These are phyloP conservation scores for Betta splendens DNA, from an alignment of 2,797 vertebrate genomes.

Conservation along the genomic window DNA sequence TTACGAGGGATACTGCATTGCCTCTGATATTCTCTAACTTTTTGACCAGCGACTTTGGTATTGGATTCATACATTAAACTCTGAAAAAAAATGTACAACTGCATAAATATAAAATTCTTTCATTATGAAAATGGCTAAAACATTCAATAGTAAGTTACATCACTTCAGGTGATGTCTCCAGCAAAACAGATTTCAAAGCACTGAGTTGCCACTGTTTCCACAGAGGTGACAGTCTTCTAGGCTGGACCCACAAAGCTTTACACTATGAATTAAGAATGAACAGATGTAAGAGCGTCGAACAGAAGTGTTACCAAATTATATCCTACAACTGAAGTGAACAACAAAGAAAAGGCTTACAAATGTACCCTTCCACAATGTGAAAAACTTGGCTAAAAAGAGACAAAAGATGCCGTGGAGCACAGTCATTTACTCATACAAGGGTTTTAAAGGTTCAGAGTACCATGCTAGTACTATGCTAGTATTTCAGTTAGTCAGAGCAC, in stretches of 20 bases:
- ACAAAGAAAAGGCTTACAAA: constrained; percentile 78
- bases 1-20: constrained; percentile 96
- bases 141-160: constrained; percentile 98
- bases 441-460: constrained; percentile 86
- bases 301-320: constrained; percentile 83
- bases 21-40: constrained; percentile 92
- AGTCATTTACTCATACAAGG: constrained; percentile 85
- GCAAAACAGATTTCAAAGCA: constrained; percentile 87
- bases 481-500: constrained; percentile 93
- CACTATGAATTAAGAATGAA: constrained; percentile 82
- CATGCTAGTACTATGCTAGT: constrained; percentile 97
- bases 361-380: constrained; percentile 78
- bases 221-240: constrained; percentile 80
- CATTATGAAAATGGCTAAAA: constrained; percentile 99
- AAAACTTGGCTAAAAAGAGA: constrained; percentile 61
- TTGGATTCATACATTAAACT: constrained; percentile 98
- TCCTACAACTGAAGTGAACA: constrained; percentile 80
- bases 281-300: constrained; percentile 81
- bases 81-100: constrained; percentile 99
- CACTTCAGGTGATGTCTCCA: constrained; percentile 92
- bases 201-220: constrained; percentile 85
- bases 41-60: constrained; percentile 99
- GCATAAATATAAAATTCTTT: constrained; percentile 99
- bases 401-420: constrained; percentile 87
- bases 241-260: constrained; percentile 83